Evolutionary conservation across 2,797 vertebrate genomes (phyloP).

Genomic region (Acanthopagrus latus): DNA sequence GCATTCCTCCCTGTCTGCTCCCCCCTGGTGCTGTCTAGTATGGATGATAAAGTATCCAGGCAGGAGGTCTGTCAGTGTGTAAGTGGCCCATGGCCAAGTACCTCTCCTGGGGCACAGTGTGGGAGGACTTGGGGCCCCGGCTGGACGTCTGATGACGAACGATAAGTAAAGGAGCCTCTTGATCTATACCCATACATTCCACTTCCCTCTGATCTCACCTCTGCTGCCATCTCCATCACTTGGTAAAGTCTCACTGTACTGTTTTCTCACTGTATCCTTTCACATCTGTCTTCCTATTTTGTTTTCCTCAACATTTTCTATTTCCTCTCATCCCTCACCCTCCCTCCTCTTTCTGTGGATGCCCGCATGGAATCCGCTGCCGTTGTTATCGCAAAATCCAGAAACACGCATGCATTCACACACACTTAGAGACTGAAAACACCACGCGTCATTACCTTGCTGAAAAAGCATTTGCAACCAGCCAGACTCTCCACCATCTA

Average conservation of each 20-base stretch:
- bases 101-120: constrained; percentile 49
- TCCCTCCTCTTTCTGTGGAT: constrained; percentile 8
- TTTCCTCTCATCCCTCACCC: constrained; percentile 16
- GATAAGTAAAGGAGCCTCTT: constrained; percentile 35
- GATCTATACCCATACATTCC: constrained; percentile 17
- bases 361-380: constrained; percentile 14
- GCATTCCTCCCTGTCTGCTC: constrained; percentile 23
- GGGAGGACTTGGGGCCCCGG: constrained; percentile 16
- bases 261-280: constrained; percentile 28
- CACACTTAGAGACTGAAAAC: constrained; percentile 50
- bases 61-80: constrained; percentile 59
- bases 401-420: constrained; percentile 16
- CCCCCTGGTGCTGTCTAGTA: constrained; percentile 36
- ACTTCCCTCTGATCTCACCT: constrained; percentile 38
- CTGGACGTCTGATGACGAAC: constrained; percentile 53
- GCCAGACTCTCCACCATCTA: constrained; percentile 38
- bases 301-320: constrained; percentile 21
- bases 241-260: constrained; percentile 17
- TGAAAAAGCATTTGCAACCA: constrained; percentile 62
- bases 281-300: constrained; percentile 29
- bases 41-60: constrained; percentile 56
- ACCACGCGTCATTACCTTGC: constrained; percentile 75
- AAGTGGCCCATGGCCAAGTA: constrained; percentile 51
- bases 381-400: constrained; percentile 40
- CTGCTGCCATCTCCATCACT: constrained; percentile 28